Base-by-base conservation (phyloP, 2,113 vertebrate genomes). In the Nibea coibor region DNA sequence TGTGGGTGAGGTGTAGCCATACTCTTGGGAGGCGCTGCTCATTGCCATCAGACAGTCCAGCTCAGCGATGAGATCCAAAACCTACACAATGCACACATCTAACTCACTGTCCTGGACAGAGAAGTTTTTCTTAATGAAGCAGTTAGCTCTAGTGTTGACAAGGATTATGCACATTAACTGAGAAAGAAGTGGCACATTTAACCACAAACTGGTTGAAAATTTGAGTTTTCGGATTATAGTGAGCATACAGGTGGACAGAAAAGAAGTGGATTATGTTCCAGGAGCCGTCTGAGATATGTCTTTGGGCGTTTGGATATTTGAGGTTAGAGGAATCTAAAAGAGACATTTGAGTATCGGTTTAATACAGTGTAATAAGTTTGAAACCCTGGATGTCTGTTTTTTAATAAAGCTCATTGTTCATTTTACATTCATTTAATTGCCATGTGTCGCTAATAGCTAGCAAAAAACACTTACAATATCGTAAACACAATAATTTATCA, bases 1-100 rank as follows among this genome's bases (percentile, higher is more conserved):
- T 42, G 28, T 89, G 1, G 98, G 97, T 14, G 96, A 94, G 61
- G 94, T 95, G 64, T 98, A 99, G 91, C 93, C 88, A 0, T 98
- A 97, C 81, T 99, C 97, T 66, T 96, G 96, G 39, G 98, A 98
- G 58, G 93, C 96, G 2, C 88, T 94, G 84, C 96, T 96, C 88
- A 99, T 83, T 19, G 98, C 96, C 59, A 99, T 96, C 3, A 99
- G 94, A 86, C 97, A 98, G 15, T 99, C 98, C 64, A 99, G 92
- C 57, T 98, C 96, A 7, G 97, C 97, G 17, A 94, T 93, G 2
- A 97, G 96, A 72, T 97, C 96, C 82, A 97, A 86, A 53, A 98
- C 96, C 93, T 94, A 11, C 26, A 86, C 24, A 68, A 69, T 58
- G 61, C 56, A 70, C 4, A 82, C 39, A 75, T 58, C 47, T 57